Evolutionary conservation across 2,113 vertebrate species (phyloP).

Genomic region (Plecotus auritus): DNA sequence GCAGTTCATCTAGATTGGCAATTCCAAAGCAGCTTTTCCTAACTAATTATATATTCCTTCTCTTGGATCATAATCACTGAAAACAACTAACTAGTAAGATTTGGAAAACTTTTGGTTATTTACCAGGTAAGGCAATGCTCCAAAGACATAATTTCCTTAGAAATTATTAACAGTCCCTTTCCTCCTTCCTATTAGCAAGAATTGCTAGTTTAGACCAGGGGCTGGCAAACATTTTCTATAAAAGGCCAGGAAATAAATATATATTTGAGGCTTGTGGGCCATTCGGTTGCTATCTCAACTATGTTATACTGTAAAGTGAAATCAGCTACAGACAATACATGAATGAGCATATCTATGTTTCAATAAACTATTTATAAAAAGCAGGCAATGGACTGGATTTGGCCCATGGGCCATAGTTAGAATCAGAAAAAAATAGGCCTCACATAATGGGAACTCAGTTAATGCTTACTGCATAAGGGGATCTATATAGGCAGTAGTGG

Average conservation of each 20-base stretch:
- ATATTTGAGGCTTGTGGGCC: not conserved
- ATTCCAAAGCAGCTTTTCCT: slow-evolving; percentile 8
- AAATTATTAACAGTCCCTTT: not conserved
- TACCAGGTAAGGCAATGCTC: not conserved
- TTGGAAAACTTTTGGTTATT: not conserved
- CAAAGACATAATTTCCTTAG: not conserved
- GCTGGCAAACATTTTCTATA: not conserved
- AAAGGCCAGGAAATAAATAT: not conserved
- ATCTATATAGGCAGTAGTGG: not conserved
- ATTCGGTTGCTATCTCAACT: not conserved
- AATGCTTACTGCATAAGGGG: not conserved
- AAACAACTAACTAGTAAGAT: slow-evolving; percentile 31
- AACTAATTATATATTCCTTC: not conserved
- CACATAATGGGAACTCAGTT: not conserved
- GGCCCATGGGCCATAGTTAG: not conserved
- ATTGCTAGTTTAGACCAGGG: not conserved
- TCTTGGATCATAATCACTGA: slow-evolving; percentile 16
- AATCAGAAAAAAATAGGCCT: not conserved
- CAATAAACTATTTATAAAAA: slow-evolving; percentile 13
- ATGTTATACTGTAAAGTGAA: not conserved
- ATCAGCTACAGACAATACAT: not conserved
- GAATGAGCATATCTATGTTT: not conserved
- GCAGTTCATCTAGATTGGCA: not conserved
- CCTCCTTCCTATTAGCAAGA: not conserved
- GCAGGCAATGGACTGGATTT: not conserved